Evolutionary conservation across 2,797 vertebrate genomes (phyloP), one percentile per base, ranked within the genome.

Genomic region (Hemitrygon akajei): DNA sequence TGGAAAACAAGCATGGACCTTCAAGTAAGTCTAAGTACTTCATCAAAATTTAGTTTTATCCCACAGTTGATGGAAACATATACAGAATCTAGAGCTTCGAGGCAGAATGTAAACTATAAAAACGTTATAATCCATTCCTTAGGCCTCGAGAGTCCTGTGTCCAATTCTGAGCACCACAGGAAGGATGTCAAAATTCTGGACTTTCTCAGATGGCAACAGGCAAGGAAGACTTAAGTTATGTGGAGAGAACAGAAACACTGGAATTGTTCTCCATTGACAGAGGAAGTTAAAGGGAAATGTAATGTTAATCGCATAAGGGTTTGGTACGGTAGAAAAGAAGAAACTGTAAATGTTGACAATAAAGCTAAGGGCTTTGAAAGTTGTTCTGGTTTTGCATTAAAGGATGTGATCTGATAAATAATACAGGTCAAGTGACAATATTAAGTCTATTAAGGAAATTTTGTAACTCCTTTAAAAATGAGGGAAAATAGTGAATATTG

Each of bases 1-100:
- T 99, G 95, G 0, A 95, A 56, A 94, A 66, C 63, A 89, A 20
- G 60, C n/a, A 66, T 0, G n/a, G 34, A 34, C n/a, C 18, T 30
- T 22, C 20, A 20, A 89, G n/a, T 69, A 89, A 37, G 86, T 3
- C 30, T 7, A 89, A 66, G n/a, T 89, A 66, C n/a, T 69, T 37
- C 1, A 10, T 69, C 60, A 69, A 89, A 69, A 69, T 69, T n/a
- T 34, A 89, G 66, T 30, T 20, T 3, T 16, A 20, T 66, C 60
- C 86, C 30, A 66, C 30, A 66, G n/a, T 63, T 89, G 60, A n/a
- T 87, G n/a, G 18, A 86, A 89, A 66, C 5, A 14, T 11, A 60
- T 6, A 66, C 30, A 66, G 60, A 63, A 89, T 37, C 30, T 6
- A 34, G 34, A 9, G 63, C n/a, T 63, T 66, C n/a, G 66, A 87